Evolutionary conservation across 92 coral and sea anemone species (phyloP).

Genomic region (Porites divaricata): DNA sequence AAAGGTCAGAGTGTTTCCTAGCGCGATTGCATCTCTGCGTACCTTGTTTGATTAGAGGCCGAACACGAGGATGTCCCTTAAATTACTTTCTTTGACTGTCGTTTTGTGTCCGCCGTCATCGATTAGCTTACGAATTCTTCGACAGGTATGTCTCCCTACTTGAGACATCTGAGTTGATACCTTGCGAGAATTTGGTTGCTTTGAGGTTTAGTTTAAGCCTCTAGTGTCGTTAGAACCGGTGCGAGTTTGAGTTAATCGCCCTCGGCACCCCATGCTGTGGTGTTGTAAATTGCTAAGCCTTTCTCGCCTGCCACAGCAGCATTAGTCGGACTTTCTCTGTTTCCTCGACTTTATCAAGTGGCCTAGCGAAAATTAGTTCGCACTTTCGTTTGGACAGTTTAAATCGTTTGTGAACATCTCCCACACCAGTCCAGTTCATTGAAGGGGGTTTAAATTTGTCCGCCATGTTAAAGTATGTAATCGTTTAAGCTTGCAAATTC

Average conservation of each 20-base stretch:
- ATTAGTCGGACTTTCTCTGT: slow-evolving; percentile 45
- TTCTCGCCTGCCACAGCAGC: slow-evolving; percentile 61
- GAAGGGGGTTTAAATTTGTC: too few relatives aligned
- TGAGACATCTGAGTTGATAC: slow-evolving; percentile 56
- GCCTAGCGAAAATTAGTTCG: slow-evolving; percentile 60
- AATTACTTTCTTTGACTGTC: slow-evolving; percentile 1
- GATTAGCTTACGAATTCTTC: slow-evolving; percentile 56
- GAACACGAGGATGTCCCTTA: slow-evolving; percentile 4
- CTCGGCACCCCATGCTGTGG: slow-evolving; percentile 45
- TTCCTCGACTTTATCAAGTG: slow-evolving; percentile 42
- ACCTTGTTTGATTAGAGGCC: background rate
- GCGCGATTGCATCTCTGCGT: background rate
- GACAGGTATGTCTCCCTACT: slow-evolving; percentile 56
- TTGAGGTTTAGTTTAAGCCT: slow-evolving; percentile 59
- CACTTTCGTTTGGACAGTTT: slow-evolving; percentile 65
- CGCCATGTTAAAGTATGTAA: too few relatives aligned
- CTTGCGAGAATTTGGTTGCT: slow-evolving; percentile 61
- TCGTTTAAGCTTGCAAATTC: too few relatives aligned
- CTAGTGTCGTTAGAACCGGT: slow-evolving; percentile 38
- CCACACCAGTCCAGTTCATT: slow-evolving; percentile 13
- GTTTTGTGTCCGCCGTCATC: slow-evolving; percentile 22
- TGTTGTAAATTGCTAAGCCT: slow-evolving; percentile 61
- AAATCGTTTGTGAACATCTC: slow-evolving; percentile 62
- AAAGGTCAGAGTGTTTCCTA: slow-evolving; percentile 4
- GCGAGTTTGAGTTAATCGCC: slow-evolving; percentile 38